Evolutionary conservation across 1,140 invertebrate genomes (phyloP).

Genomic region (Drosophila pseudoananassae): DNA sequence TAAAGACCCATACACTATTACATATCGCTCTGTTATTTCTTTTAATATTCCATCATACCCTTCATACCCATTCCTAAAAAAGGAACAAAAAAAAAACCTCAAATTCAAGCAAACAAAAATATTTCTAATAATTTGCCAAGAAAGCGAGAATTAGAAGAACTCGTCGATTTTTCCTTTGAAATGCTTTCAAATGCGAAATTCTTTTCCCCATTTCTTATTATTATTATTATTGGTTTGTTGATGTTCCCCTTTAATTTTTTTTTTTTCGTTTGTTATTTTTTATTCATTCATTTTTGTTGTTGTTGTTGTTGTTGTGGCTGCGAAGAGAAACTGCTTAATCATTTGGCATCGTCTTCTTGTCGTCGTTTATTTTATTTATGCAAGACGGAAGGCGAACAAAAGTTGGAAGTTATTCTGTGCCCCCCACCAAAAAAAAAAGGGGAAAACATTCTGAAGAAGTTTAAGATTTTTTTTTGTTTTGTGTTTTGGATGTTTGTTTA

Average conservation of each 20-base stretch:
- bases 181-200: constrained; percentile 57
- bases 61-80: too few relatives aligned
- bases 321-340: constrained; percentile 57
- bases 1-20: too few relatives aligned
- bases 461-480: too few relatives aligned
- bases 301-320: constrained; percentile 8
- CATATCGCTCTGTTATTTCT: too few relatives aligned
- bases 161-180: constrained; percentile 51
- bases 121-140: constrained; percentile 35
- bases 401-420: constrained; percentile 2
- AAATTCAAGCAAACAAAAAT: constrained; percentile 12
- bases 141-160: constrained; percentile 44
- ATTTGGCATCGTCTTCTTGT: constrained; percentile 33
- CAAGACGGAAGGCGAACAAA: constrained; percentile 13
- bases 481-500: neutral
- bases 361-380: constrained; percentile 35
- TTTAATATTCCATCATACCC: neutral
- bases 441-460: too few relatives aligned
- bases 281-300: neutral
- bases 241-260: constrained; percentile 26
- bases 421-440: too few relatives aligned
- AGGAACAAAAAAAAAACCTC: neutral
- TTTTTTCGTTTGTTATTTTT: constrained; percentile 11
- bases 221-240: constrained; percentile 28
- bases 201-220: constrained; percentile 35